phyloP scores from a whole-genome alignment of 2,888 invertebrate species.

The Thymelicus sylvestris region DNA sequence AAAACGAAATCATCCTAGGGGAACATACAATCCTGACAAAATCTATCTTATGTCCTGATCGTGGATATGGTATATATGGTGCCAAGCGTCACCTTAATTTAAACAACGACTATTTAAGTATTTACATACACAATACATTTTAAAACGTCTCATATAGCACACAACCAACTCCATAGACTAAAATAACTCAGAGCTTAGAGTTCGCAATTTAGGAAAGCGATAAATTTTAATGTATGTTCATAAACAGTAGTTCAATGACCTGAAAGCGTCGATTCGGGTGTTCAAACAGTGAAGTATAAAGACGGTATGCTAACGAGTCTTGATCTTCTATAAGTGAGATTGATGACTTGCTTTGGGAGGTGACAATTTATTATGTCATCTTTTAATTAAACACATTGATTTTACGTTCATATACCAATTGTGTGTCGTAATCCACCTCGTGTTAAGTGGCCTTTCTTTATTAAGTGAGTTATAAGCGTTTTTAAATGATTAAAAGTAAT shows the following conservation, averaged over 20 bases:
- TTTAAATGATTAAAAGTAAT: too few species aligned
- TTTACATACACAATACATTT: too few species aligned
- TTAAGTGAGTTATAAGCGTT: too few species aligned
- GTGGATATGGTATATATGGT: too few species aligned
- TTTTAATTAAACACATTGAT: neutral
- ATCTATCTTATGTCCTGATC: too few species aligned
- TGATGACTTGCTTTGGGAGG: slow-evolving; percentile 36
- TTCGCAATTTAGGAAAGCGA: slow-evolving; percentile 28
- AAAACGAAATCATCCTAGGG: too few species aligned
- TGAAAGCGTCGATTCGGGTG: slow-evolving; percentile 36
- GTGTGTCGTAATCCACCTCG: too few species aligned
- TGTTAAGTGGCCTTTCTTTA: too few species aligned
- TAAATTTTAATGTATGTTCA: slow-evolving; percentile 32
- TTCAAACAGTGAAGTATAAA: slow-evolving; percentile 35
- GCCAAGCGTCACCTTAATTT: too few species aligned
- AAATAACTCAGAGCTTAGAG: slow-evolving; percentile 15
- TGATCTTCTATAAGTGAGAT: slow-evolving; percentile 43
- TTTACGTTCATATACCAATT: too few species aligned
- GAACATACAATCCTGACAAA: too few species aligned
- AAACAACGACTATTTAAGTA: too few species aligned
- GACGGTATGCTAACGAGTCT: slow-evolving; percentile 42
- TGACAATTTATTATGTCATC: slow-evolving; percentile 6
- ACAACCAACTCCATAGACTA: neutral
- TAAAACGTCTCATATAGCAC: neutral
- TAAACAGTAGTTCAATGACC: slow-evolving; percentile 40